phyloP scores from a whole-genome alignment of 2,113 vertebrate species.

The Muntiacus muntjak region DNA sequence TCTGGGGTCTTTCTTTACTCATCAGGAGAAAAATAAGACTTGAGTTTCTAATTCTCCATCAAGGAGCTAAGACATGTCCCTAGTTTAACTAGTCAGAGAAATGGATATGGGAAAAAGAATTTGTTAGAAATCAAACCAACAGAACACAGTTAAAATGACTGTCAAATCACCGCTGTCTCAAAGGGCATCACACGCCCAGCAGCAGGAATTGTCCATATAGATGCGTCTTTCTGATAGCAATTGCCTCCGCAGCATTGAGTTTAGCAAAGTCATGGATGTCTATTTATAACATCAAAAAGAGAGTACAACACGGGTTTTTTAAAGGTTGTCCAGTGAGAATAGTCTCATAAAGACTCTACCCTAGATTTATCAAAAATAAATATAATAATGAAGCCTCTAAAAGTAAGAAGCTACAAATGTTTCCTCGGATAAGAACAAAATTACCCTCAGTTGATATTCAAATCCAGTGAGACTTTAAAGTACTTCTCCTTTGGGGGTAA shows the following conservation, averaged over 20 bases:
- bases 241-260: neutral
- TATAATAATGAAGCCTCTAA: neutral
- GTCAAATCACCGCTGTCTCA: neutral
- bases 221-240: neutral
- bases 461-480: neutral
- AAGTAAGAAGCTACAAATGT: neutral
- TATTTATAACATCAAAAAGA: neutral
- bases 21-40: neutral
- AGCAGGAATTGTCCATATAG: neutral
- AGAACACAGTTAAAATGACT: neutral
- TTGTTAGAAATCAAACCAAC: neutral
- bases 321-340: neutral
- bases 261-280: neutral
- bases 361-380: neutral
- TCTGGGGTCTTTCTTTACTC: neutral
- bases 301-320: neutral
- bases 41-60: neutral
- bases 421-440: slow-evolving; percentile 26
- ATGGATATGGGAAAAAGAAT: neutral
- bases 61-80: neutral
- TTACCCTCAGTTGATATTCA: neutral
- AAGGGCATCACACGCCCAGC: neutral
- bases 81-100: neutral
- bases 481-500: neutral
- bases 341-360: neutral